Evolutionary conservation across 2,113 vertebrate species (phyloP).

Genomic region (Tachysurus vachellii): DNA sequence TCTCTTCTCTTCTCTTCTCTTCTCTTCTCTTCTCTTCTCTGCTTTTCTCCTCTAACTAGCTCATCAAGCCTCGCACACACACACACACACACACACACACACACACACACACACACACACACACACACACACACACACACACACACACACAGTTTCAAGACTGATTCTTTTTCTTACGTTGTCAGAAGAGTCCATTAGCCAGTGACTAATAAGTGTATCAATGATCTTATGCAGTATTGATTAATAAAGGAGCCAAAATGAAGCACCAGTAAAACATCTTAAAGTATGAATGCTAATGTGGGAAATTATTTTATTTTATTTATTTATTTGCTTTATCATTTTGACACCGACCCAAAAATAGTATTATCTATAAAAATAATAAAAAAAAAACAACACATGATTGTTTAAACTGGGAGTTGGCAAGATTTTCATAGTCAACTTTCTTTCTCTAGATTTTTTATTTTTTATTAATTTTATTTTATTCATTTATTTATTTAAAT

Average conservation of each 20-base stretch:
- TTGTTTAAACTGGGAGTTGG: background rate
- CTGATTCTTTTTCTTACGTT: conserved; percentile 20
- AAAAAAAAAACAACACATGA: background rate
- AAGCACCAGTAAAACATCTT: background rate
- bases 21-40: background rate
- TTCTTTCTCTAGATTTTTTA: background rate
- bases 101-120: background rate
- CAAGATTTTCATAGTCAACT: background rate
- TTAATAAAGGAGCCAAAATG: conserved; percentile 1
- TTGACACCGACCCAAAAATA: background rate
- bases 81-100: conserved; percentile 8
- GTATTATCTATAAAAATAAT: background rate
- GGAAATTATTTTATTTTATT: background rate
- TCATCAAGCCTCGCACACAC: background rate
- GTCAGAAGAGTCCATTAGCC: conserved; percentile 13
- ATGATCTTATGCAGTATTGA: conserved; percentile 35
- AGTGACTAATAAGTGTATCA: conserved; percentile 22
- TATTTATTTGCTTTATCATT: background rate
- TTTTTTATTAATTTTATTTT: too few relatives aligned
- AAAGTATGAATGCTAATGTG: background rate
- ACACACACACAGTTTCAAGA: conserved; percentile 2
- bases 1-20: too few relatives aligned
- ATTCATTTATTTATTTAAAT: background rate
- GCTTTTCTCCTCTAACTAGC: background rate
- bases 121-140: conserved; percentile 6